Evolutionary conservation across 2,888 invertebrate genomes (phyloP), one percentile per base, ranked within the genome.

Genomic region (Caenorhabditis virilis): DNA sequence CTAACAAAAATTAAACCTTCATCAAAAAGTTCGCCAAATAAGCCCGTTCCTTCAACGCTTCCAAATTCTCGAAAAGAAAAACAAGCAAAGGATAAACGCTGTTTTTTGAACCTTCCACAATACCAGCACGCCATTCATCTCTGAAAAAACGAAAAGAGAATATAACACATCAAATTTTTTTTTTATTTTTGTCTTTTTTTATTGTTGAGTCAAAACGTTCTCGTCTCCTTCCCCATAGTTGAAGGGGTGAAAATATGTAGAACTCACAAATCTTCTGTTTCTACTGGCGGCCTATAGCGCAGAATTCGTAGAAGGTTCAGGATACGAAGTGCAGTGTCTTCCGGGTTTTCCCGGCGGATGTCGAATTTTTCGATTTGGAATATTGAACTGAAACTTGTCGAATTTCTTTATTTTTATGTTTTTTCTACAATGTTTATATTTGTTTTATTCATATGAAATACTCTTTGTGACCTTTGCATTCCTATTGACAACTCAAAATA

Each of bases 31-130:
- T 88, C n/a, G 92, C 90, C 50, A 93, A 87, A 85, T 93, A 93
- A 0, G 91, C 91, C 51, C 92, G 87, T 78, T 91, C 91, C 82
- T 89, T 89, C 26, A 91, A 88, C 71, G 90, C 89, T 1, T 89
- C 88, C 58, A 89, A 87, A 74, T 90, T 89, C 15, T 88, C 87
- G 22, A 93, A 86, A 9, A 92, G 86, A 91, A 92, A 93, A 83
- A 89, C 88, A 49, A 93, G 84, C 53, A 91, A 89, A 13, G 90
- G 89, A 83, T 91, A 89, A 49, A 92, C 87, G 0, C 89, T 88
- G 71, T 88, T 87, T 48, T 90, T 88, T 72, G 91, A 90, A 18
- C 91, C 92, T 53, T 88, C 87, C 0, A 89, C 88, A 39, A 89
- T 81, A n/a, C 88, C 88, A 74, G 88, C 87, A n/a, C 88, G 85